Base-by-base conservation (phyloP, 2,797 vertebrate species). In the Cossypha caffra region DNA sequence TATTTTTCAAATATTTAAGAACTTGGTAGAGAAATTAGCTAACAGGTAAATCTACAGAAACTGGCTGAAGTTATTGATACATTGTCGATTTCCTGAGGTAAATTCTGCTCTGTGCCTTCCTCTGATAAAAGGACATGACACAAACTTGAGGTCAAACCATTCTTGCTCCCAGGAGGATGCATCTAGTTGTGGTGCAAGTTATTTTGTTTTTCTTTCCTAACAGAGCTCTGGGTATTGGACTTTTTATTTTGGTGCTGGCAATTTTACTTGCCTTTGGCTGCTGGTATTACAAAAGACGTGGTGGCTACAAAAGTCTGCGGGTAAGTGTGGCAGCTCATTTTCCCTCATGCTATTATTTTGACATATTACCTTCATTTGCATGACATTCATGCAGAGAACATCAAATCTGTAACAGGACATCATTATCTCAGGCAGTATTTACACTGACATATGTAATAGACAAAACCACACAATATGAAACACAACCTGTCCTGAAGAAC, bases 201-300 rank as follows among this genome's bases (percentile, higher is more conserved):
- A 37, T 26, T 74, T 91, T 83, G 16, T 74, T 91, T 96, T 26
- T 89, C 55, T 97, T 96, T 88, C 57, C 59, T 76, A 57, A 94
- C 97, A 99, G 99, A 98, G 98, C 98, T 4, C 98, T 98, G 51
- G 99, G 99, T 12, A 98, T 99, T 82, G 98, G 98, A 88, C 96
- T 99, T 81, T 98, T 99, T 95, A 98, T 98, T 59, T 96, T 99
- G 86, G 98, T 99, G 94, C 97, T 99, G 80, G 99, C 98, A 33
- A 97, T 98, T 83, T 97, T 99, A 76, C 90, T 99, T 81, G 97
- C 99, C 61, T 95, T 99, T 63, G 98, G 98, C 79, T 99, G 99
- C 94, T 99, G 99, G 99, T 99, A 99, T 93, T 99, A 98, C 85
- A 99, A 97, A 95, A 98, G 98, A 90, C 98, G 99, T 66, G 98